phyloP scores from a whole-genome alignment of 1,140 invertebrate species.

The Ceratina australensis region DNA sequence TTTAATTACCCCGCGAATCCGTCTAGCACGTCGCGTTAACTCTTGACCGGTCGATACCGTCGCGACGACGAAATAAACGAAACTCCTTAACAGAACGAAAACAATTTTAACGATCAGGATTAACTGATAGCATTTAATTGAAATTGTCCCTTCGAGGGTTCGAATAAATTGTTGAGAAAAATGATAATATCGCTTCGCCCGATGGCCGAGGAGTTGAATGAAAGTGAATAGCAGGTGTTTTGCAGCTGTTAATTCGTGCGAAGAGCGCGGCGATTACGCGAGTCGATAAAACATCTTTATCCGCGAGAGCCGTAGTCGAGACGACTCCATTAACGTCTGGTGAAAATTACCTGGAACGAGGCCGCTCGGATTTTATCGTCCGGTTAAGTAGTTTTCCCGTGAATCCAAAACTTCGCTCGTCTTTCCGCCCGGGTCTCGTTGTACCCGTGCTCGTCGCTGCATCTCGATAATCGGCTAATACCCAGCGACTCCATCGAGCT shows the following conservation, averaged over 20 bases:
- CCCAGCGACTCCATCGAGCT: neutral
- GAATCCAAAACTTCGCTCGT: constrained; percentile 37
- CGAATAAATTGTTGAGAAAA: too few relatives aligned
- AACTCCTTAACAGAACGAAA: too few relatives aligned
- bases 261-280: constrained; percentile 4
- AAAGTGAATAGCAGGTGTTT: neutral
- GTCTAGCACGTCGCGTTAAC: neutral
- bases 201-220: too few relatives aligned
- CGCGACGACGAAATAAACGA: neutral
- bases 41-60: neutral
- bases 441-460: neutral
- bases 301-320: neutral
- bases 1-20: constrained; percentile 25
- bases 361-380: constrained; percentile 49
- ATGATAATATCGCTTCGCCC: too few relatives aligned
- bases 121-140: too few relatives aligned
- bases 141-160: too few relatives aligned
- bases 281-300: constrained; percentile 48
- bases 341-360: constrained; percentile 51
- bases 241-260: constrained; percentile 2
- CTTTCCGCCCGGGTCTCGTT: neutral
- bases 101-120: too few relatives aligned
- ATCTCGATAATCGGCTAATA: constrained; percentile 21
- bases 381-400: constrained; percentile 53
- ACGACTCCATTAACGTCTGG: constrained; percentile 46